Evolutionary conservation across 2,113 vertebrate genomes (phyloP).

Genomic region (Xiphophorus maculatus): DNA sequence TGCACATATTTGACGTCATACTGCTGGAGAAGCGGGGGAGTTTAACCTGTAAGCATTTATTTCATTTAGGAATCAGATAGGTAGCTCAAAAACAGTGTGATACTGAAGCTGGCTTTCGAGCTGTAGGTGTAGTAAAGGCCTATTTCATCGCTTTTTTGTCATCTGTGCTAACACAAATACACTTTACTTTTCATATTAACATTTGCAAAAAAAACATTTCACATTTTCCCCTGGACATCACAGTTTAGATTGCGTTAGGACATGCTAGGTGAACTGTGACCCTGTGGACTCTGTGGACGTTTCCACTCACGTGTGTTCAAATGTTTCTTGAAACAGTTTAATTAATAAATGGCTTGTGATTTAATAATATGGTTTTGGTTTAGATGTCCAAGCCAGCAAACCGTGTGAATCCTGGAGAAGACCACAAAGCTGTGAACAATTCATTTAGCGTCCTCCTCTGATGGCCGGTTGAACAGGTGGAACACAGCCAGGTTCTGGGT

Average conservation of each 20-base stretch:
- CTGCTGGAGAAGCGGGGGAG: background rate
- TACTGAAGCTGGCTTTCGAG: too few species aligned
- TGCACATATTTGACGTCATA: background rate
- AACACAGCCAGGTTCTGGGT: constrained; percentile 54
- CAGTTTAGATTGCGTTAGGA: too few species aligned
- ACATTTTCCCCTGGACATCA: too few species aligned
- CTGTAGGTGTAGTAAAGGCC: background rate
- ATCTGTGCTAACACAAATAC: background rate
- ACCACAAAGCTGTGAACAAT: constrained; percentile 51
- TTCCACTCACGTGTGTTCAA: background rate
- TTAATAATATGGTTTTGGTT: constrained; percentile 23
- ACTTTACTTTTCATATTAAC: background rate
- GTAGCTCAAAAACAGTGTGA: too few species aligned
- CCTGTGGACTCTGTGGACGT: too few species aligned
- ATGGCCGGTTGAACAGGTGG: constrained; percentile 58
- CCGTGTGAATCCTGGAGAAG: constrained; percentile 38
- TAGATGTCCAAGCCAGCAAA: constrained; percentile 40
- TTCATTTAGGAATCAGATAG: too few species aligned
- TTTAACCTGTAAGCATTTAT: background rate
- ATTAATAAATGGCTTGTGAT: constrained; percentile 5
- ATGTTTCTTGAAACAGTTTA: background rate
- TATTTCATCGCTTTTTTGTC: background rate
- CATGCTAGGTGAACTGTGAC: too few species aligned
- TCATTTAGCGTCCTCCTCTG: constrained; percentile 42
- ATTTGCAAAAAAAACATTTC: too few species aligned